Evolutionary conservation across 2,797 vertebrate species (phyloP), one percentile per base, ranked within the genome.

Genomic region (Squalus acanthias): DNA sequence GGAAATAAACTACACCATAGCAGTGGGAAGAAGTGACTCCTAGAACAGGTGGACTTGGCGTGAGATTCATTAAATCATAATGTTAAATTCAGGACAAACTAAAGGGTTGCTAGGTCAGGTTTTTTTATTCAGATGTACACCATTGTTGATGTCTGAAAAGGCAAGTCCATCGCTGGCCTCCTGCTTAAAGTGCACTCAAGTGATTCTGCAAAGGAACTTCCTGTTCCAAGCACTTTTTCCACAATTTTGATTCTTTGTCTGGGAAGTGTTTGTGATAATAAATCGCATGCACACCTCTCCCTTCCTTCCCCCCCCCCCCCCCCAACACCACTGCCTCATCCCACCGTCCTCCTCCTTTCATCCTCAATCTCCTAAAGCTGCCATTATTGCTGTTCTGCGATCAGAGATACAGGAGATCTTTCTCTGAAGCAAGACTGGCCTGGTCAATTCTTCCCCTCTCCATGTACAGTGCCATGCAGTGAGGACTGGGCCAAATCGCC

Each of bases 21-120:
- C 96, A 97, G 89, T 88, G n/a, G 20, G 89, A 20, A 39, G 33
- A 20, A 17, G 12, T 7, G 13, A 4, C 20, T 92, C 89, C 89
- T 7, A 20, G 17, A 15, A 93, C 63, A 69, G 20, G 39, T 22
- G n/a, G 15, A 93, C 53, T 69, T 46, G 39, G 22, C 67, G 39
- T 46, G 33, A 9, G 65, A 92, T 67, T 2, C 67, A 22, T 39
- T 46, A 85, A 85, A 50, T 85, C 82, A 50, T 76, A 12, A 50
- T 50, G 82, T 85, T 85, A 85, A 85, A 39, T 39, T 85, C 15
- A 2, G 65, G 65, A 17, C 13, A 67, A 67, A 97, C 96, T 96
- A 96, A 97, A 97, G 97, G 97, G 97, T 97, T 39, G 60, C 97
- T 96, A 96, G 96, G 96, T 96, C 65, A 96, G 96, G 97, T 57